phyloP scores from a whole-genome alignment of 2,797 vertebrate species.

The Somateria mollissima region DNA sequence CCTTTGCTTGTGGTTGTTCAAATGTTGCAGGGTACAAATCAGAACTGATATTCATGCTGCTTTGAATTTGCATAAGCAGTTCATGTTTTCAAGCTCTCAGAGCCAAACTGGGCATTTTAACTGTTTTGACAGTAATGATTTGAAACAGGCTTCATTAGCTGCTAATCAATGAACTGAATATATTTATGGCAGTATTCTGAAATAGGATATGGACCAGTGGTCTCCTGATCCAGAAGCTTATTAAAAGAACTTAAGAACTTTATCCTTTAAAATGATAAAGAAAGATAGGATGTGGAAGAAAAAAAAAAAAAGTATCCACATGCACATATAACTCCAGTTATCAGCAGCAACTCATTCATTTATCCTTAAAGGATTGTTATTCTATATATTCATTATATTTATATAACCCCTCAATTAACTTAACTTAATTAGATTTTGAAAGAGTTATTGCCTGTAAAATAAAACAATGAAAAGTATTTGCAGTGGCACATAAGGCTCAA shows the following conservation, averaged over 20 bases:
- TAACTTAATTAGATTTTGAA: background rate
- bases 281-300: background rate
- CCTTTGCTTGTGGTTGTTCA: background rate
- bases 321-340: background rate
- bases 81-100: background rate
- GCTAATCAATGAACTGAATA: background rate
- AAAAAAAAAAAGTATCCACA: background rate
- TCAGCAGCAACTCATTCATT: background rate
- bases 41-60: background rate
- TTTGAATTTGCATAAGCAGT: background rate
- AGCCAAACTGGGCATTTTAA: background rate
- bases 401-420: background rate
- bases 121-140: background rate
- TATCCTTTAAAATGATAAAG: background rate
- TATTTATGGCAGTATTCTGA: background rate
- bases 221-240: background rate
- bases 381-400: background rate
- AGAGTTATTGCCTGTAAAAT: background rate
- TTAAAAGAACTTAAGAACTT: background rate
- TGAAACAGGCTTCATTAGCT: background rate
- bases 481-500: background rate
- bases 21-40: background rate
- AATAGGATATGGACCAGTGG: background rate
- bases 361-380: background rate
- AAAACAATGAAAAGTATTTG: background rate